A percentile compares a stretch with the other conserved stretches of the same genome.
These are phyloP conservation scores for Panagrolaimus sp. DNA, from an alignment of 1,140 invertebrate species.

Conservation along the genomic window DNA sequence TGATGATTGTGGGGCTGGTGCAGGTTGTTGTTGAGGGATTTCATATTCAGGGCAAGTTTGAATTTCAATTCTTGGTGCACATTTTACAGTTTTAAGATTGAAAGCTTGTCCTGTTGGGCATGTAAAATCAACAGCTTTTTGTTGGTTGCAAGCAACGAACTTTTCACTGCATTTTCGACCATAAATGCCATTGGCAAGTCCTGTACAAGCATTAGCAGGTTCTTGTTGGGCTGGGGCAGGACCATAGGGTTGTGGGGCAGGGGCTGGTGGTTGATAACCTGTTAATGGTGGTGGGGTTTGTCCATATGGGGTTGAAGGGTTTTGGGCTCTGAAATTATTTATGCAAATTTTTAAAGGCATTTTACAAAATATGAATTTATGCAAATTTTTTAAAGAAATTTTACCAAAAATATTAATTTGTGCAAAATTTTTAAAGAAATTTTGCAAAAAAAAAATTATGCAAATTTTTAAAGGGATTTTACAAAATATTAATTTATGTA, in stretches of 20 bases:
- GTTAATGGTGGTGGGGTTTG: not conserved
- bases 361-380: not conserved
- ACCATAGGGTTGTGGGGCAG: too few relatives aligned
- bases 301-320: not conserved
- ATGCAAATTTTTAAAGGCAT: too few relatives aligned
- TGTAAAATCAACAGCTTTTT: conserved; percentile 25
- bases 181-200: not conserved
- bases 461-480: not conserved
- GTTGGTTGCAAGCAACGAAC: conserved; percentile 26
- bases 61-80: not conserved
- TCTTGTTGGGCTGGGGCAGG: not conserved
- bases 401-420: too few relatives aligned
- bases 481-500: too few relatives aligned
- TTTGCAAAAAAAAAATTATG: too few relatives aligned
- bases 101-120: conserved; percentile 10
- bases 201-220: not conserved
- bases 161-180: not conserved
- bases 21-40: too few relatives aligned
- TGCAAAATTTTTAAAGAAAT: too few relatives aligned
- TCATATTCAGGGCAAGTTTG: not conserved
- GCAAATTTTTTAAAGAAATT: too few relatives aligned
- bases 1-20: too few relatives aligned
- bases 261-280: too few relatives aligned
- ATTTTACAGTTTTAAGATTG: not conserved
- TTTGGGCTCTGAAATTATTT: too few relatives aligned